Base-by-base conservation (phyloP, 1,140 invertebrate genomes). In the Tetramorium parvispinum region DNA sequence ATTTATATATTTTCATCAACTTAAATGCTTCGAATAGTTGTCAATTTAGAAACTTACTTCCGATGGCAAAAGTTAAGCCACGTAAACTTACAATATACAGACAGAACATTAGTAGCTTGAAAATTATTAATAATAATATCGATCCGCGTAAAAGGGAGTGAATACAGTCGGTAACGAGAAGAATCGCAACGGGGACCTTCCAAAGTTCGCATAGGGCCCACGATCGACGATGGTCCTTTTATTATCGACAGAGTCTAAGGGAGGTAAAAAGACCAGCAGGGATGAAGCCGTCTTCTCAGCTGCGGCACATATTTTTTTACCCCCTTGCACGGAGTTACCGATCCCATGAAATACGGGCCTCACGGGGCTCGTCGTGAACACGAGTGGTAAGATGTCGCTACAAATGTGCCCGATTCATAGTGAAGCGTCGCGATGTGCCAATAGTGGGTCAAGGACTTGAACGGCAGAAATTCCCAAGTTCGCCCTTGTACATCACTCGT, bases 391-490 rank as follows among this genome's bases (percentile, higher is more conserved):
- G 88, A 91, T 92, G 91, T 91, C 91, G 85, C 91, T 78, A 40
- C 18, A 53, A 61, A 78, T 32, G 53, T 21, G 5, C 76, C 21
- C 16, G 40, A 53, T 55, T 24, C 21, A 18, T n/a, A n/a, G 49
- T 10, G 5, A 53, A 63, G 59, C 24, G 16, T 27, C 65, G 57
- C 11, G 70, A 55, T 81, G 83, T 57, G 51, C 51, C 61, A 70
- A 85, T 82, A 93, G 92, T 93, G 88, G 93, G 93, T 94, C 94
- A 94, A 94, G 94, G 93, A 86, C 89, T 93, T 51, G 77, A 61
- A 49, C 61, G 40, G 70, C 65, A 63, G 71, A 89, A 82, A 79
- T 46, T 55, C 55, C 11, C 49, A 61, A 27, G 49, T 66, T 85
- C 27, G 65, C 46, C 11, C 66, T 85, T 63, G 68, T 27, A 53